A percentile compares a stretch with the other conserved stretches of the same genome.
Conservation (phyloP, 2,797 vertebrate species). For the Ctenopoma multispine region DNA sequence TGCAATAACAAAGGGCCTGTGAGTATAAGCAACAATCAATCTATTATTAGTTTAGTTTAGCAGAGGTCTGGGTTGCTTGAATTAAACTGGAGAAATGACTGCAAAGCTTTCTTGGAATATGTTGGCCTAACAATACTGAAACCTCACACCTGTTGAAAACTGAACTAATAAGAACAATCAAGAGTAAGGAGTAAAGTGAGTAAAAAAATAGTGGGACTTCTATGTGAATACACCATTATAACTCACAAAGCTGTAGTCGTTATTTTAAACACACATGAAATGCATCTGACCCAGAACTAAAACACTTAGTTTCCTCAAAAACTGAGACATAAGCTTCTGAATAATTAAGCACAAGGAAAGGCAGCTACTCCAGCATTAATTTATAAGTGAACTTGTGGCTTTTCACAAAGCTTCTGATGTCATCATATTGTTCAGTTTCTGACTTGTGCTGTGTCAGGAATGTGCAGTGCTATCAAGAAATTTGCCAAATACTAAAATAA, state of each 20-base stretch:
- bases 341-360: slow-evolving; percentile 50
- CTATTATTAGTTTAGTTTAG: too few species aligned
- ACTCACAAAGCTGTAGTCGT: slow-evolving; percentile 11
- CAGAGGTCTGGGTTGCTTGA: slow-evolving; percentile 2
- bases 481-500: not conserved
- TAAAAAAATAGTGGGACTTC: slow-evolving; percentile 9
- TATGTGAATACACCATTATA: slow-evolving; percentile 4
- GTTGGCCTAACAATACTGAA: too few species aligned
- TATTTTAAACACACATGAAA: slow-evolving; percentile 17
- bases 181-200: not conserved
- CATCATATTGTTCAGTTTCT: slow-evolving; percentile 11
- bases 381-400: slow-evolving; percentile 20
- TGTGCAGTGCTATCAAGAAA: not conserved
- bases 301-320: slow-evolving; percentile 28
- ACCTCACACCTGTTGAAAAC: too few species aligned
- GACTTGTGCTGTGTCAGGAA: slow-evolving; percentile 1
- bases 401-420: slow-evolving; percentile 7
- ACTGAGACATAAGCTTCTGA: slow-evolving; percentile 39
- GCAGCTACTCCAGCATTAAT: slow-evolving; percentile 22
- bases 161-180: not conserved
- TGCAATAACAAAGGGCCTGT: too few species aligned
- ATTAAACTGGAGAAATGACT: slow-evolving; percentile 16
- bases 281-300: slow-evolving; percentile 19
- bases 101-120: slow-evolving; percentile 5
- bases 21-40: too few species aligned